These are phyloP conservation scores for Trematomus bernacchii DNA, from an alignment of 2,797 vertebrate species.

Conservation along the genomic window DNA sequence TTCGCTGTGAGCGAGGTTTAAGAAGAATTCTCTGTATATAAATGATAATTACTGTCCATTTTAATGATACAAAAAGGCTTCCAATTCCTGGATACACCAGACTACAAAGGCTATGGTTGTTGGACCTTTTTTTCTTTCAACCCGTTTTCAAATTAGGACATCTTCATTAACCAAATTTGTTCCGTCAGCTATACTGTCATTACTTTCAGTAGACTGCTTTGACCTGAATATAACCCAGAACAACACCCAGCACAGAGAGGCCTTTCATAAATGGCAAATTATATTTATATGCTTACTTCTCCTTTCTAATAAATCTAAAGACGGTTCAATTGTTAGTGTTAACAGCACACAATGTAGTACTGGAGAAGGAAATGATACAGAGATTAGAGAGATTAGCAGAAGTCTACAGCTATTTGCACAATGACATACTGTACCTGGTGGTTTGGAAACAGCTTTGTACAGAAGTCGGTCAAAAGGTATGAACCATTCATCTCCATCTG, in stretches of 20 bases:
- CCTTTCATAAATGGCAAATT: slow-evolving; percentile 4
- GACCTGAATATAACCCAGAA: neutral
- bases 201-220: neutral
- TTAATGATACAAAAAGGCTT: neutral
- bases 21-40: neutral
- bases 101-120: too few species aligned
- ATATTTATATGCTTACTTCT: neutral
- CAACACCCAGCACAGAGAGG: neutral
- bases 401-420: slow-evolving; percentile 12
- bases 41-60: too few species aligned
- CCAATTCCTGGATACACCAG: neutral
- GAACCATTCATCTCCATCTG: slow-evolving; percentile 75
- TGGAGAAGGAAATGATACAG: neutral
- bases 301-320: neutral
- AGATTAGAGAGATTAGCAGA: slow-evolving; percentile 34
- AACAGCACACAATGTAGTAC: neutral
- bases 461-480: slow-evolving; percentile 68
- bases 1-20: neutral
- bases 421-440: slow-evolving; percentile 74
- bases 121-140: too few species aligned
- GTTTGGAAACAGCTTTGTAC: slow-evolving; percentile 53
- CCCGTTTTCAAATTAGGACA: neutral
- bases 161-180: neutral
- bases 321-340: neutral
- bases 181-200: neutral